A percentile compares a stretch with the other conserved stretches of the same genome.
Conservation (phyloP, 2,888 invertebrate species). For the Apeira syringaria region DNA sequence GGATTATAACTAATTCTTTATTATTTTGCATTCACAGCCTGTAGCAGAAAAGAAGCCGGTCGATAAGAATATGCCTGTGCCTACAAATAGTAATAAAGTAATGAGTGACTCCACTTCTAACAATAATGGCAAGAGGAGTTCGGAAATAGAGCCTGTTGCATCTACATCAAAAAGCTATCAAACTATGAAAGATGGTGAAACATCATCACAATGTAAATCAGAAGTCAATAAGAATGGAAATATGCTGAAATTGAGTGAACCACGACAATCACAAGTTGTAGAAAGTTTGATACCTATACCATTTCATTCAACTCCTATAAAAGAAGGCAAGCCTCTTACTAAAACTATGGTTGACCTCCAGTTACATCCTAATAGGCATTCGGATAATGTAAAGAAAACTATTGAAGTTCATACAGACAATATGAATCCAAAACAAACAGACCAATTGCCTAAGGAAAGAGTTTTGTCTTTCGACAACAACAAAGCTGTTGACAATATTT, state of each 20-base stretch:
- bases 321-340: conserved; percentile 72
- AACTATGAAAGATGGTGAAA: conserved; percentile 45
- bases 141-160: conserved; percentile 35
- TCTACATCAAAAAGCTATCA: conserved; percentile 36
- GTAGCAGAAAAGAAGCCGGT: conserved; percentile 47
- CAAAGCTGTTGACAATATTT: neutral
- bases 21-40: conserved; percentile 54
- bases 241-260: conserved; percentile 68
- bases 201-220: conserved; percentile 48
- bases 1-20: neutral
- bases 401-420: conserved; percentile 74
- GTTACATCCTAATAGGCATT: conserved; percentile 69
- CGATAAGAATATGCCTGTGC: conserved; percentile 52
- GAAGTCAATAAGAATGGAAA: conserved; percentile 66
- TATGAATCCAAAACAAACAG: conserved; percentile 50
- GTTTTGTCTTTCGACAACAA: conserved; percentile 9
- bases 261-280: conserved; percentile 69
- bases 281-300: conserved; percentile 70
- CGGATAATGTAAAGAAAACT: conserved; percentile 72
- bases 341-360: conserved; percentile 77
- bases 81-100: conserved; percentile 58
- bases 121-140: conserved; percentile 51
- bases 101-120: conserved; percentile 48
- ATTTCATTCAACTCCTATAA: conserved; percentile 74
- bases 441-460: conserved; percentile 33